phyloP scores from a whole-genome alignment of 1,140 invertebrate species.

The Eulimnadia texana region DNA sequence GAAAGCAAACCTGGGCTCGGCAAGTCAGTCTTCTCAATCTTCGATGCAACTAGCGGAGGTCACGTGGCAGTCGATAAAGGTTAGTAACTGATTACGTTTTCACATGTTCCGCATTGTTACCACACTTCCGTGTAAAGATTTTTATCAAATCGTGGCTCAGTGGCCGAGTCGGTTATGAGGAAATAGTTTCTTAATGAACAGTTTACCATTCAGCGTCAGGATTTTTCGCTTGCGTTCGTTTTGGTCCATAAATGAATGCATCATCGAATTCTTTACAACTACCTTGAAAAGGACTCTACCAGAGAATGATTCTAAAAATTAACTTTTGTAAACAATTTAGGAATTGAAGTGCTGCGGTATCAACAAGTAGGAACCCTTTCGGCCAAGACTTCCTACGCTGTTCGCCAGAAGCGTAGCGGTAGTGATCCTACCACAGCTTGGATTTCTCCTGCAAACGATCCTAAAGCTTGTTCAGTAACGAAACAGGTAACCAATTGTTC shows the following conservation, averaged over 20 bases:
- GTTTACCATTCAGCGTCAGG: too few relatives aligned
- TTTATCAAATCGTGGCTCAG: too few relatives aligned
- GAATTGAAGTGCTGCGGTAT: neutral
- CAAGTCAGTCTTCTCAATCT: neutral
- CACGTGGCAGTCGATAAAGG: neutral
- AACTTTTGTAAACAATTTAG: neutral
- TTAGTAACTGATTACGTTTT: too few relatives aligned
- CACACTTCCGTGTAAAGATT: too few relatives aligned
- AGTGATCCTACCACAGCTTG: neutral
- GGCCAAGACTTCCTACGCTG: neutral
- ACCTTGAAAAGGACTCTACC: neutral
- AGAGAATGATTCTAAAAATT: too few relatives aligned
- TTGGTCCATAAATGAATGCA: too few relatives aligned
- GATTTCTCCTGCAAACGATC: neutral
- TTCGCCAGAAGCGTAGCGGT: neutral
- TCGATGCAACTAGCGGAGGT: neutral
- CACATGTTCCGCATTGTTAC: too few relatives aligned
- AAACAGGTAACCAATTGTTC: too few relatives aligned
- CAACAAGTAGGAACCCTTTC: conserved; percentile 5
- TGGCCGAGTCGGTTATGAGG: too few relatives aligned
- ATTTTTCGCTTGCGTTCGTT: too few relatives aligned
- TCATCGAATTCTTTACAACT: neutral
- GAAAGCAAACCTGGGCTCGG: neutral
- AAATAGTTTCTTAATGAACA: too few relatives aligned
- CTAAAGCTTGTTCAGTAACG: too few relatives aligned